These are phyloP conservation scores for Oryzias woworae DNA, from an alignment of 2,113 vertebrate species.

Conservation along the genomic window DNA sequence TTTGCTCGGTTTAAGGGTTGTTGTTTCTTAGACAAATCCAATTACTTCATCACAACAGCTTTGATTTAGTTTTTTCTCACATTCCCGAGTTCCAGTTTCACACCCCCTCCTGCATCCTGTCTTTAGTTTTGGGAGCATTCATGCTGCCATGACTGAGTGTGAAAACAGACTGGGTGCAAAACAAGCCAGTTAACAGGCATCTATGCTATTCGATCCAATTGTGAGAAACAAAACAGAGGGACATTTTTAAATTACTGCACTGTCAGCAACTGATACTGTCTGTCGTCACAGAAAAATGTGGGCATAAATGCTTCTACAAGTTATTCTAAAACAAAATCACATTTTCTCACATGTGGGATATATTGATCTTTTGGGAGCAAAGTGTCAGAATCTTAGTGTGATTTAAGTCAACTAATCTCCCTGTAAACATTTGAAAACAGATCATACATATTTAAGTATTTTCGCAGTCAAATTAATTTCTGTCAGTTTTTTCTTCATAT, in stretches of 20 bases:
- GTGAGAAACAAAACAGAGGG: conserved; percentile 3
- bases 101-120: conserved; percentile 1
- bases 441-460: no score
- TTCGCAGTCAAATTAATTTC: conserved; percentile 46
- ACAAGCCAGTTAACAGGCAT: conserved; percentile 55
- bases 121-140: background rate
- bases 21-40: conserved; percentile 28
- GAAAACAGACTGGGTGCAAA: conserved; percentile 35
- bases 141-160: conserved; percentile 9
- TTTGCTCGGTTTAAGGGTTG: conserved; percentile 30
- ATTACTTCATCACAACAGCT: conserved; percentile 50
- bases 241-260: conserved; percentile 13
- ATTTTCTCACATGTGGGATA: conserved; percentile 9
- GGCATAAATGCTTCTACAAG: background rate
- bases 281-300: conserved; percentile 21
- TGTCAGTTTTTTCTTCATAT: background rate
- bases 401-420: conserved; percentile 40
- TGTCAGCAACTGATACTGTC: conserved; percentile 36
- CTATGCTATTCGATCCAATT: conserved; percentile 45
- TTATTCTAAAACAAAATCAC: conserved; percentile 9
- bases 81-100: background rate
- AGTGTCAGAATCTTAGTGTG: conserved; percentile 37
- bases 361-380: conserved; percentile 28
- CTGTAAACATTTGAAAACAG: conserved; percentile 32
- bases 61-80: conserved; percentile 36